Evolutionary conservation across 2,888 invertebrate genomes (phyloP), one percentile per base, ranked within the genome.

Genomic region (Biston betularia): DNA sequence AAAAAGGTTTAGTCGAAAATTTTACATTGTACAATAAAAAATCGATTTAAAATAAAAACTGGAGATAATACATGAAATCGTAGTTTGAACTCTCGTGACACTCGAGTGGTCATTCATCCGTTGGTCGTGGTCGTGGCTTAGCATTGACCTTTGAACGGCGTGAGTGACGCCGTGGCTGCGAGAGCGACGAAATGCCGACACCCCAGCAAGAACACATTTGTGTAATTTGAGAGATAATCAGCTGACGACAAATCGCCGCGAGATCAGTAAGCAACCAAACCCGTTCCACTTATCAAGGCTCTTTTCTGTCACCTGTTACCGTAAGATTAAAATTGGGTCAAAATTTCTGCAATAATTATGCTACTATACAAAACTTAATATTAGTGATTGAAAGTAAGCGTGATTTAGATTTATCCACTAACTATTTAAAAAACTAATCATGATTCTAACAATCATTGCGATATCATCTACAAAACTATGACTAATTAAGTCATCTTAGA

Each of bases 211-310:
- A 73, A 65, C 45, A 74, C 50, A 55, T n/a, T n/a, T 74, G 68
- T 72, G 68, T 72, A 70, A 72, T 72, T 66, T 55, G 58, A 71
- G 63, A 70, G 48, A 69, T 72, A 65, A 72, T 68, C 72, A 65
- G 67, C 67, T 65, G 70, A 62, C 63, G 63, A 62, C 53, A 60
- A 24, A 53, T n/a, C 34, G 35, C 62, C 34, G 46, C 62, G 56
- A 59, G 56, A 61, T 68, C 65, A n/a, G n/a, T n/a, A n/a, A n/a
- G n/a, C n/a, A 63, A 73, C 71, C 71, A 66, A 63, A 69, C 65
- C 35, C 44, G 54, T 65, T 52, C 40, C 14, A 55, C 33, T 24
- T 60, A 59, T 54, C 59, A 59, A 65, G 54, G 65, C 45, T 49
- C 4, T 33, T 46, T 62, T 34, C 15, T 58, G 46, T 53, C 57